These are phyloP conservation scores for Teleiodes luculella DNA, from an alignment of 2,888 invertebrate species.

Conservation along the genomic window DNA sequence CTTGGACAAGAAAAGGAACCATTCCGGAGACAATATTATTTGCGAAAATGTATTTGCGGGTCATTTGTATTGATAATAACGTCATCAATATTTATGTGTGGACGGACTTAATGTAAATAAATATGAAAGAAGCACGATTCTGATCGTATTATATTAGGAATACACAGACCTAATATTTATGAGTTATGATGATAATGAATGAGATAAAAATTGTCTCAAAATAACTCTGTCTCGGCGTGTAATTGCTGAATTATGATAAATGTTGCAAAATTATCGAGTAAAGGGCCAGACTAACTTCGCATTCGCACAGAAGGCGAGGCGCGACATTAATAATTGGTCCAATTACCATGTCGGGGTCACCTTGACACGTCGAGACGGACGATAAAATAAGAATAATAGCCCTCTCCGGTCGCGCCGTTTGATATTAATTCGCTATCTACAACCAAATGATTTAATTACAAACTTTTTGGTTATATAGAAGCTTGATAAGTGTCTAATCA, in stretches of 20 bases:
- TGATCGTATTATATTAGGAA: background rate
- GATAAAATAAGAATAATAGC: slow-evolving; percentile 15
- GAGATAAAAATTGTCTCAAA: background rate
- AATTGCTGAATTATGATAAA: slow-evolving; percentile 20
- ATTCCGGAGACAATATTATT: slow-evolving; percentile 33
- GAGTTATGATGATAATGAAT: background rate
- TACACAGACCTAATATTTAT: background rate
- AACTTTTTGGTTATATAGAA: no score
- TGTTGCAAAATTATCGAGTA: slow-evolving; percentile 36
- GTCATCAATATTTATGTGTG: slow-evolving; percentile 9
- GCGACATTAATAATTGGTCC: slow-evolving; percentile 53
- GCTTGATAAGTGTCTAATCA: no score
- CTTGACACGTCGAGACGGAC: slow-evolving; percentile 38
- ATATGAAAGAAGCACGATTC: background rate
- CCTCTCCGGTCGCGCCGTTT: background rate
- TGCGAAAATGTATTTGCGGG: slow-evolving; percentile 27
- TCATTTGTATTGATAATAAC: slow-evolving; percentile 12
- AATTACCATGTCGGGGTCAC: slow-evolving; percentile 55
- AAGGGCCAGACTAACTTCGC: slow-evolving; percentile 33
- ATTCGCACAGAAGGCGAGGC: slow-evolving; percentile 39
- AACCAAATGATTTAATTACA: background rate
- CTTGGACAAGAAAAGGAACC: slow-evolving; percentile 35
- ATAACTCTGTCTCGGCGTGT: background rate
- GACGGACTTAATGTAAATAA: background rate
- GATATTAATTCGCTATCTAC: background rate